Evolutionary conservation across 2,113 vertebrate species (phyloP).

Genomic region (Donacobius atricapilla): DNA sequence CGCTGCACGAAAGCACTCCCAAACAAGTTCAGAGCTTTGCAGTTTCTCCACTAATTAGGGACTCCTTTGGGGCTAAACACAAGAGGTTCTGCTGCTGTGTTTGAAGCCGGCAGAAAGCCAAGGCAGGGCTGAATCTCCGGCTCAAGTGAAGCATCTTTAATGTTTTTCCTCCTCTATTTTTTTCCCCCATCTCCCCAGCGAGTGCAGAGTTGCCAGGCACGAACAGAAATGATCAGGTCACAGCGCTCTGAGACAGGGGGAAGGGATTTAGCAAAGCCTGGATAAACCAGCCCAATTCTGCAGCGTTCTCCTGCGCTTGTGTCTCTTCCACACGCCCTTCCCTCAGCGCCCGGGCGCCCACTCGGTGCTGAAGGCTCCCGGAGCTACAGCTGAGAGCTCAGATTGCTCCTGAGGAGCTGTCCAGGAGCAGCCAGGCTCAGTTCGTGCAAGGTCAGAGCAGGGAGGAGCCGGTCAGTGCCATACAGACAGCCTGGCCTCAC

Average conservation of each 20-base stretch:
- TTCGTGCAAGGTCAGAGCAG: background rate
- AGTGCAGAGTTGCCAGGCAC: background rate
- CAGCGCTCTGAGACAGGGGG: background rate
- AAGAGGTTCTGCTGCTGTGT: background rate
- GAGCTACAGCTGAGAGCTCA: background rate
- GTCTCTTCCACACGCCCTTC: background rate
- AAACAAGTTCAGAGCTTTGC: slow-evolving; percentile 13
- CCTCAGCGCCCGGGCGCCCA: background rate
- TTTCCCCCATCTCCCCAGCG: background rate
- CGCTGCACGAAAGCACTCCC: background rate
- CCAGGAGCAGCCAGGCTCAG: background rate
- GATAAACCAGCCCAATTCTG: slow-evolving; percentile 30
- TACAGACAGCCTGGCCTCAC: background rate
- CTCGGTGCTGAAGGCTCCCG: background rate
- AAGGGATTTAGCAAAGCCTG: slow-evolving; percentile 42
- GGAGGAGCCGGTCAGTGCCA: background rate
- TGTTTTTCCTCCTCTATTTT: background rate
- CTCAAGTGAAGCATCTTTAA: background rate
- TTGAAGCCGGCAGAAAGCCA: background rate
- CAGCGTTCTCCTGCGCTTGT: background rate
- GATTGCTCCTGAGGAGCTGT: background rate
- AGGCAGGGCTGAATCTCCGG: background rate
- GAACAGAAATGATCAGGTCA: background rate
- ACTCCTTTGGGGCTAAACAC: slow-evolving; percentile 17
- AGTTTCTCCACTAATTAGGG: slow-evolving; percentile 46